These are phyloP conservation scores for Centruroides sculpturatus DNA, from an alignment of 1,140 invertebrate genomes.

Conservation along the genomic window DNA sequence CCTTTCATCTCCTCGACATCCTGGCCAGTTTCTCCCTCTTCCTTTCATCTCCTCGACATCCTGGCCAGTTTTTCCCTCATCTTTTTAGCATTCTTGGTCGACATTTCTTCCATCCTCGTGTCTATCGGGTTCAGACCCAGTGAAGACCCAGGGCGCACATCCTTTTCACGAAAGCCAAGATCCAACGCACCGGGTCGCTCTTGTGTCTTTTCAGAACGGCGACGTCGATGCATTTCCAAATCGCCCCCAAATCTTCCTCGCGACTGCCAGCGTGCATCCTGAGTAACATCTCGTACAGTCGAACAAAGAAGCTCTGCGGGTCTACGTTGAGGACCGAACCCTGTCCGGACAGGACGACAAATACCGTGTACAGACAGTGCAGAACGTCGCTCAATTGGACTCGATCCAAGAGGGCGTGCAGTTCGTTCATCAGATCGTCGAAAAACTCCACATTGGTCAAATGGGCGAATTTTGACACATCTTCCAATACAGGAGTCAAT, in stretches of 20 bases:
- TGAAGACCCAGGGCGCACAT: conserved; percentile 50
- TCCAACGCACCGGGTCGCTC: conserved; percentile 51
- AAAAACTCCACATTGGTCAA: too few species aligned
- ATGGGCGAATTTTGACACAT: too few species aligned
- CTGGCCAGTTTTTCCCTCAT: too few species aligned
- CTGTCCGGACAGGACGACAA: conserved; percentile 74
- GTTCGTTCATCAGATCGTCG: too few species aligned
- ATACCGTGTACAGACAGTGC: conserved; percentile 78
- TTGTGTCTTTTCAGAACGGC: too few species aligned
- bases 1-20: conserved; percentile 55
- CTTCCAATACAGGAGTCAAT: too few species aligned
- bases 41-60: too few species aligned
- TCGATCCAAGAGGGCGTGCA: too few species aligned
- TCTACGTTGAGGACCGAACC: conserved; percentile 77
- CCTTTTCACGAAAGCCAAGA: conserved; percentile 72
- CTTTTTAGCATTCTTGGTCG: conserved; percentile 42
- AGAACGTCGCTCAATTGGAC: too few species aligned
- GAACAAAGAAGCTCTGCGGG: conserved; percentile 62
- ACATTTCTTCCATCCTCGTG: conserved; percentile 65
- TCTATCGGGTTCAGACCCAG: too few species aligned
- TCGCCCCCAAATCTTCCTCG: conserved; percentile 43
- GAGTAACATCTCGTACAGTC: conserved; percentile 57
- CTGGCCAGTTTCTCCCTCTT: conserved; percentile 41
- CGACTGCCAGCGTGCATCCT: conserved; percentile 34
- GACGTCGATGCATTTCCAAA: conserved; percentile 48